These are phyloP conservation scores for Amphipyra berbera DNA, from an alignment of 2,888 invertebrate species.

Conservation along the genomic window DNA sequence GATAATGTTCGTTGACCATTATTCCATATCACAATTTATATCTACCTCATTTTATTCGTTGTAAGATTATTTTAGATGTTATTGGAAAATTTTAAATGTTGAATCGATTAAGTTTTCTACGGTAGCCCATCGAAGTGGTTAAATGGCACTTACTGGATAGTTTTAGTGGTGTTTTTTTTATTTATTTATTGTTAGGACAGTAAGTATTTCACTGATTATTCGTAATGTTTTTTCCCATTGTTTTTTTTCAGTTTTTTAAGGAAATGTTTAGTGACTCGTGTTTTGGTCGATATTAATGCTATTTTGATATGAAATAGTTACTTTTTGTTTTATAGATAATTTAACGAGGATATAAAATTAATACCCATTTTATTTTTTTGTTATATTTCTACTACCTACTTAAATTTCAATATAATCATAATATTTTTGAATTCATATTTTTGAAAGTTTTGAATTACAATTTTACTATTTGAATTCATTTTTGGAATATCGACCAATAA, in stretches of 20 bases:
- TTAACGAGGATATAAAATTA: background rate
- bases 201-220: slow-evolving; percentile 61
- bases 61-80: slow-evolving; percentile 84
- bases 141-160: slow-evolving; percentile 64
- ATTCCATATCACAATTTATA: slow-evolving; percentile 88
- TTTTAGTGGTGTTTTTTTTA: slow-evolving; percentile 64
- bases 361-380: background rate
- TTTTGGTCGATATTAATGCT: slow-evolving; percentile 44
- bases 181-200: slow-evolving; percentile 71
- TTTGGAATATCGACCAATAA: slow-evolving; percentile 12
- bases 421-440: background rate
- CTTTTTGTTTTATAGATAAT: too few species aligned
- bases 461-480: too few species aligned
- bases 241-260: slow-evolving; percentile 12
- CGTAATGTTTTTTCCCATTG: slow-evolving; percentile 28
- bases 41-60: slow-evolving; percentile 89
- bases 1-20: slow-evolving; percentile 68
- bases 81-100: slow-evolving; percentile 75
- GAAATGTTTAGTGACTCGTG: slow-evolving; percentile 19
- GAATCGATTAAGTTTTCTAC: slow-evolving; percentile 64
- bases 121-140: slow-evolving; percentile 73
- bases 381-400: too few species aligned
- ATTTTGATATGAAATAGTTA: slow-evolving; percentile 40
- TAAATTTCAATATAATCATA: too few species aligned
- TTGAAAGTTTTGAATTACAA: too few species aligned